phyloP scores from a whole-genome alignment of 64 coral and sea anemone genomes.

The Stichodactyla mertensii region DNA sequence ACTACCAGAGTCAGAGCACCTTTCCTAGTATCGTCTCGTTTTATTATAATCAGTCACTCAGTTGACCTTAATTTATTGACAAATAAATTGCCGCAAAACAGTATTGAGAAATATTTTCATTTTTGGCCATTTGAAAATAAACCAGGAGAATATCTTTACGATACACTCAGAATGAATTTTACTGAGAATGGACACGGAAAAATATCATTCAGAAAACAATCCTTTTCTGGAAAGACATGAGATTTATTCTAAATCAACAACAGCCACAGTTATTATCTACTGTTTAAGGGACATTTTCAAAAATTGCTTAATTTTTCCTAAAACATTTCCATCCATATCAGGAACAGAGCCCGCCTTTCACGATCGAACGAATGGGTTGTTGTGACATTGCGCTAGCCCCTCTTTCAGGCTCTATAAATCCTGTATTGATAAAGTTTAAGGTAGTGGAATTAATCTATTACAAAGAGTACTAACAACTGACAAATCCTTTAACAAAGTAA shows the following conservation, averaged over 20 bases:
- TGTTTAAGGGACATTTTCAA: not conserved
- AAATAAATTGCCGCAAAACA: too few species aligned
- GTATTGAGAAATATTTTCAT: too few species aligned
- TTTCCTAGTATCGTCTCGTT: not conserved
- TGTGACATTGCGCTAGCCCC: not conserved
- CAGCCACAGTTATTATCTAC: not conserved
- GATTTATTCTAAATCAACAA: slow-evolving; percentile 1
- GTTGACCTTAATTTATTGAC: too few species aligned
- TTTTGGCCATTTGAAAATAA: too few species aligned
- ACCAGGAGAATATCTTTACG: too few species aligned
- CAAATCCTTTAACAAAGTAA: slow-evolving; percentile 25
- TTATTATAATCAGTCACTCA: too few species aligned
- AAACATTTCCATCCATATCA: not conserved
- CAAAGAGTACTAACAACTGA: slow-evolving; percentile 19
- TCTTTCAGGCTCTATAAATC: not conserved
- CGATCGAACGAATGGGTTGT: not conserved
- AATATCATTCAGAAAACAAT: not conserved
- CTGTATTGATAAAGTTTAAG: slow-evolving; percentile 13
- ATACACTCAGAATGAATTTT: too few species aligned
- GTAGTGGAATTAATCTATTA: slow-evolving; percentile 1
- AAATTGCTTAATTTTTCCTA: not conserved
- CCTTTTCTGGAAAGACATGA: not conserved
- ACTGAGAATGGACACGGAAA: not conserved
- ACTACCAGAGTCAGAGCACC: not conserved
- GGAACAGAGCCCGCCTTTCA: not conserved